A percentile compares a stretch with the other conserved stretches of the same genome.
Evolutionary conservation across 2,888 invertebrate genomes (phyloP).

Genomic region (Lysandra coridon): DNA sequence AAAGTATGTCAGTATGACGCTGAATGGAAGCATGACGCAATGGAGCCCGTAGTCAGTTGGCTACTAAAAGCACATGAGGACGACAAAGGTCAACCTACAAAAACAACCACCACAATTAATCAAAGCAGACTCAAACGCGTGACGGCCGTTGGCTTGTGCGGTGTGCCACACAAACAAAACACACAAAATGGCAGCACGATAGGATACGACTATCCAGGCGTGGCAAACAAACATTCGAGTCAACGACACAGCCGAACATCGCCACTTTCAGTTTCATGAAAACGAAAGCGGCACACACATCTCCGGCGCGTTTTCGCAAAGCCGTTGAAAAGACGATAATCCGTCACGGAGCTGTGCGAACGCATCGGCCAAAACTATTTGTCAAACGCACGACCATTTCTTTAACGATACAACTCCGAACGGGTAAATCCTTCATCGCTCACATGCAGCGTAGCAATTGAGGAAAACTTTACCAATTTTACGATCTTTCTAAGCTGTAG

Average conservation of each 20-base stretch:
- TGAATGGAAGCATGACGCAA: background rate
- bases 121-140: background rate
- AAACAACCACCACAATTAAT: background rate
- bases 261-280: constrained; percentile 77
- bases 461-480: background rate
- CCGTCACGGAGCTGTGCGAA: constrained; percentile 62
- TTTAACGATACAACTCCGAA: background rate
- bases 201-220: constrained; percentile 67
- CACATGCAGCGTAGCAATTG: background rate
- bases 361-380: constrained; percentile 60
- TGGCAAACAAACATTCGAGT: constrained; percentile 77
- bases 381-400: constrained; percentile 48
- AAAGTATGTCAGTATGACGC: background rate
- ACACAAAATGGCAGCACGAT: constrained; percentile 71
- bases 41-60: background rate
- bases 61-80: background rate
- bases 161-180: constrained; percentile 57
- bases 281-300: constrained; percentile 72
- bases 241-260: constrained; percentile 78
- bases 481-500: background rate
- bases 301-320: constrained; percentile 68
- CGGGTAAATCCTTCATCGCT: background rate
- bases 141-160: constrained; percentile 44
- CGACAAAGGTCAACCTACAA: background rate
- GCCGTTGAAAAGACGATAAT: constrained; percentile 67